Base-by-base conservation (phyloP, 2,888 invertebrate species). In the Acleris holmiana region DNA sequence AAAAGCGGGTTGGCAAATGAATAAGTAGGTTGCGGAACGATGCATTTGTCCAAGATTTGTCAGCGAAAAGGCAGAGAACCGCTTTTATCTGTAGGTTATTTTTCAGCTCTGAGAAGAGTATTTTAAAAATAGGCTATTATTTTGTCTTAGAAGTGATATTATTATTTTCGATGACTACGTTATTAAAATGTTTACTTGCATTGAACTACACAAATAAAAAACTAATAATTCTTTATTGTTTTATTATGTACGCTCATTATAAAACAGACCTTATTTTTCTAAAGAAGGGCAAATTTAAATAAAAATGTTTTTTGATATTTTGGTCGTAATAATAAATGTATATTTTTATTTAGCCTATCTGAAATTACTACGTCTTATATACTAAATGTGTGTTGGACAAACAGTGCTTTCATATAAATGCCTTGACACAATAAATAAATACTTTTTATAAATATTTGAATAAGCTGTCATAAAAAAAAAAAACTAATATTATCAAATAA, bases 391-490 rank as follows among this genome's bases (percentile, higher is more conserved):
- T 88, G 87, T 85, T 74, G 77, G 78, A 79, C 77, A 82, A 86
- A 88, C 82, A 86, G 88, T 87, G 87, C 85, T 66, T 75, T 74
- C 41, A 64, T 41, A 59, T 81, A 84, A 86, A 83, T 83, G 85
- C 86, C 78, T 80, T 78, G 73, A 76, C 73, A 73, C 73, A 70
- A 70, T 72, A 71, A 68, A 63, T 64, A 70, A 71, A 71, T 69
- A 73, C 66, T 71, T 7, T 41, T 44, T 15, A n/a, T 44, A 44
- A 44, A n/a, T 44, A 44, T 44, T 44, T n/a, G 7, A 44, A 44
- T 44, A 44, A 59, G 51, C 60, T 70, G 70, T 67, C 70, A 56
- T 66, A 48, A 49, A 55, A 49, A 64, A 49, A 64, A 64, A 59
- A 59, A 65, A 58, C 49, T 58, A 55, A 57, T 59, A 63, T 44